Evolutionary conservation across 2,888 invertebrate species (phyloP).

Genomic region (Cacoxenus indagator): DNA sequence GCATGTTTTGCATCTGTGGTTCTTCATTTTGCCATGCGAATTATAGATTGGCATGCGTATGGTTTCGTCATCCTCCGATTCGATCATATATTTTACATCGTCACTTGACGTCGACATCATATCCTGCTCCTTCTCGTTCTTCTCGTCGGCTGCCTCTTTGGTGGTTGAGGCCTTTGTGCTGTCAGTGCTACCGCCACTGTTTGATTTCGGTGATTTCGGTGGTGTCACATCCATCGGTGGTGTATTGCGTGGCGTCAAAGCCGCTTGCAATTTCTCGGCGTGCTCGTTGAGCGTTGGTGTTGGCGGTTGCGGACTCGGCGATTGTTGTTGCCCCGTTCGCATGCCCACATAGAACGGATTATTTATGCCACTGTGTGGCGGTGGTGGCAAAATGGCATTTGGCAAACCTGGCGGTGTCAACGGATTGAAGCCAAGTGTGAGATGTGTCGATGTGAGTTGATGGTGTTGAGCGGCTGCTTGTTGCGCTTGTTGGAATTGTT

Average conservation of each 20-base stretch:
- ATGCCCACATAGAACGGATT: slow-evolving; percentile 55
- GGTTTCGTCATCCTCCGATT: slow-evolving; percentile 68
- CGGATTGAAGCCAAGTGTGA: slow-evolving; percentile 74
- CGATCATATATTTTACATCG: slow-evolving; percentile 63
- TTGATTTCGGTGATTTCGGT: slow-evolving; percentile 66
- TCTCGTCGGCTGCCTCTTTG: background rate
- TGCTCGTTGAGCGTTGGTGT: slow-evolving; percentile 29
- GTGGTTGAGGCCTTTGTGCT: background rate
- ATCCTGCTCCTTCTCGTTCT: slow-evolving; percentile 65
- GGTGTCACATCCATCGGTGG: slow-evolving; percentile 71
- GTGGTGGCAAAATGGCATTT: slow-evolving; percentile 56
- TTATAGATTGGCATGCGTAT: slow-evolving; percentile 73
- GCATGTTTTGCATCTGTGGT: slow-evolving; percentile 94
- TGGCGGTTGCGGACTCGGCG: slow-evolving; percentile 14
- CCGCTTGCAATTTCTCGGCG: slow-evolving; percentile 54
- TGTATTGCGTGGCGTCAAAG: slow-evolving; percentile 64
- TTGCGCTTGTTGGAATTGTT: slow-evolving; percentile 53
- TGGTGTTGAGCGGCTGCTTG: slow-evolving; percentile 47
- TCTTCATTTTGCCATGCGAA: slow-evolving; percentile 84
- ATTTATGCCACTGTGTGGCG: slow-evolving; percentile 40
- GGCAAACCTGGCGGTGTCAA: slow-evolving; percentile 76
- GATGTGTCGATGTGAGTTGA: slow-evolving; percentile 68
- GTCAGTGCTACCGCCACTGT: slow-evolving; percentile 4
- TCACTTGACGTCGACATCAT: slow-evolving; percentile 68
- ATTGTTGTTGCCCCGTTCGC: slow-evolving; percentile 23